Conservation (phyloP, 2,113 vertebrate genomes). For the Python bivittatus region DNA sequence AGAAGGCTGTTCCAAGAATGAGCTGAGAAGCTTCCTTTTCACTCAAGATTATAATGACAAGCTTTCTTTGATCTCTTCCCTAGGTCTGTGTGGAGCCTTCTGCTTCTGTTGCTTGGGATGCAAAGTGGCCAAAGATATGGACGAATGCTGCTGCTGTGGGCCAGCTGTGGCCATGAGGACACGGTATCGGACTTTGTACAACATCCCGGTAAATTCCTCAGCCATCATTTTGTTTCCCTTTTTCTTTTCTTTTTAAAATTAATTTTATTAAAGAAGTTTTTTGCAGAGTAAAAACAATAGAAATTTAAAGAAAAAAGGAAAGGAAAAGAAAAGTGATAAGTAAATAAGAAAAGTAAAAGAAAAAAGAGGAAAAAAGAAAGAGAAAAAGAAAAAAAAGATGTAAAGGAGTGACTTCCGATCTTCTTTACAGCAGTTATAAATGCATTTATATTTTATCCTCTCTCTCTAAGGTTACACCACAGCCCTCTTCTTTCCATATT, state of each 20-base stretch:
- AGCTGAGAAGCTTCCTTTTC: neutral
- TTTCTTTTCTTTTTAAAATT: neutral
- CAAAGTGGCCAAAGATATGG: constrained; percentile 78
- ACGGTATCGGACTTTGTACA: constrained; percentile 84
- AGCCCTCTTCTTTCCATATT: neutral
- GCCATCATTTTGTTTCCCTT: fast-evolving
- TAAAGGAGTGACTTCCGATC: neutral
- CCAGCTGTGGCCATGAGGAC: constrained; percentile 73
- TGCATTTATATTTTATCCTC: neutral
- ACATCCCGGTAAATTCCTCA: constrained; percentile 74
- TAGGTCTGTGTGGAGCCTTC: constrained; percentile 74
- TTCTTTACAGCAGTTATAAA: neutral
- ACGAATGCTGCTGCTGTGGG: constrained; percentile 82
- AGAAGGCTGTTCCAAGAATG: neutral
- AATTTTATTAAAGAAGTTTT: neutral
- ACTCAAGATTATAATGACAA: neutral
- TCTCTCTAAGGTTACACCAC: neutral
- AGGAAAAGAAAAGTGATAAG: neutral
- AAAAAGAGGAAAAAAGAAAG: neutral
- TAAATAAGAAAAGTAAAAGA: neutral
- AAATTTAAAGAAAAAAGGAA: neutral
- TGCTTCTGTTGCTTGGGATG: constrained; percentile 72
- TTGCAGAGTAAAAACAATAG: neutral
- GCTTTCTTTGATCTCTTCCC: neutral
- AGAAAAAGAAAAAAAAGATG: neutral